Conservation (phyloP, 2,113 vertebrate genomes). For the Enhydra lutris region DNA sequence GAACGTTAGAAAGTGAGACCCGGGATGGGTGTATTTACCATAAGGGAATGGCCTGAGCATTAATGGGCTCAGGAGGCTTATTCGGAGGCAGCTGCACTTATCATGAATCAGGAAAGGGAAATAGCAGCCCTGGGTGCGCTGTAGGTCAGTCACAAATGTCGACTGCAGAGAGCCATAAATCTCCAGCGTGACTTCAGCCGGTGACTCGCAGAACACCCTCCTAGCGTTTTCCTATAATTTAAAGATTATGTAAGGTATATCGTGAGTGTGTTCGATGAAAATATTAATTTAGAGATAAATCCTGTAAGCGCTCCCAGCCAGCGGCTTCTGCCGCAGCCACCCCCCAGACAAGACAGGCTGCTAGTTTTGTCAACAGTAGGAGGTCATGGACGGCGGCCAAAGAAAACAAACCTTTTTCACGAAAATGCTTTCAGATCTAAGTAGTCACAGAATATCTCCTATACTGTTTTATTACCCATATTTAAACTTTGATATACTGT, state of each 20-base stretch:
- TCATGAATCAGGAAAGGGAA: conserved; percentile 83
- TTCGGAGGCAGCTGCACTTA: conserved; percentile 84
- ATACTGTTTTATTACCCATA: conserved; percentile 77
- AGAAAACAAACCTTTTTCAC: conserved; percentile 81
- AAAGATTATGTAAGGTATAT: conserved; percentile 84
- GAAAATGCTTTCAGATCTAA: conserved; percentile 78
- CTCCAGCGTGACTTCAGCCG: conserved; percentile 76
- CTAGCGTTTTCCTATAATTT: conserved; percentile 82
- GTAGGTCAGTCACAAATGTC: conserved; percentile 85
- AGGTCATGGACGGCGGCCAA: conserved; percentile 83
- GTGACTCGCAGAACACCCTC: conserved; percentile 74
- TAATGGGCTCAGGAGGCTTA: conserved; percentile 80
- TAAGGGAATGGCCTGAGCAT: conserved; percentile 73
- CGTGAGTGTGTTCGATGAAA: conserved; percentile 79
- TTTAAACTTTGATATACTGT: conserved; percentile 78
- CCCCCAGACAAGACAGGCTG: conserved; percentile 81
- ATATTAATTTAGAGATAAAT: conserved; percentile 88
- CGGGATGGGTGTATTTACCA: conserved; percentile 80
- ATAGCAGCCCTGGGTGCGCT: conserved; percentile 80
- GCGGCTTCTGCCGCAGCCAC: conserved; percentile 72
- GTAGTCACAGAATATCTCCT: conserved; percentile 72
- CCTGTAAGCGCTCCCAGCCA: conserved; percentile 77
- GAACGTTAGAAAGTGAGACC: conserved; percentile 71
- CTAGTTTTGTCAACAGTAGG: conserved; percentile 85
- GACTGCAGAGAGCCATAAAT: conserved; percentile 82